Conservation (phyloP, 2,888 invertebrate genomes). For the Cheilosia scutellata region DNA sequence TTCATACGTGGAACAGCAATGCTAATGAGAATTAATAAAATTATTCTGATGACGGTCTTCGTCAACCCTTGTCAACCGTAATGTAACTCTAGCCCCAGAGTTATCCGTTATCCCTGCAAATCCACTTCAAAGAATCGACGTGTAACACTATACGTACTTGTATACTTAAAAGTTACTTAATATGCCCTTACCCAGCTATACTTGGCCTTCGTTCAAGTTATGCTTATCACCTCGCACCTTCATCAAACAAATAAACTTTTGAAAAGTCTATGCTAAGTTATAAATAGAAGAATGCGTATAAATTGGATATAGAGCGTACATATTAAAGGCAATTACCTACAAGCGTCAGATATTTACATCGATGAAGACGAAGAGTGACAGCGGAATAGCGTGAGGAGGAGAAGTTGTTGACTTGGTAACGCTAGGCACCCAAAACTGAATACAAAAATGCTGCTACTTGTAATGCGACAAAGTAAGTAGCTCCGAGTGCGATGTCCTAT, state of each 20-base stretch:
- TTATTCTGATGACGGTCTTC: conserved; percentile 44
- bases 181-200: background rate
- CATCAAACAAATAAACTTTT: conserved; percentile 24
- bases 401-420: conserved; percentile 43
- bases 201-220: conserved; percentile 5
- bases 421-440: conserved; percentile 45
- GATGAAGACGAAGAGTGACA: background rate
- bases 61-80: conserved; percentile 59
- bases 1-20: conserved; percentile 36
- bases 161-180: conserved; percentile 19
- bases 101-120: conserved; percentile 23
- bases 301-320: background rate
- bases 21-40: conserved; percentile 49
- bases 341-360: conserved; percentile 6
- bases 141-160: background rate
- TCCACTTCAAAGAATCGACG: conserved; percentile 20
- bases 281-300: conserved; percentile 30
- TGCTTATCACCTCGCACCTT: conserved; percentile 24
- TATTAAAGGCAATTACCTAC: background rate
- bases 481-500: conserved; percentile 12
- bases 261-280: conserved; percentile 2
- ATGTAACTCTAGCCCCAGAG: conserved; percentile 28
- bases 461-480: conserved; percentile 7
- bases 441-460: conserved; percentile 18
- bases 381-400: background rate